These are phyloP conservation scores for Ellobium chinense DNA, from an alignment of 2,888 invertebrate genomes.

Conservation along the genomic window DNA sequence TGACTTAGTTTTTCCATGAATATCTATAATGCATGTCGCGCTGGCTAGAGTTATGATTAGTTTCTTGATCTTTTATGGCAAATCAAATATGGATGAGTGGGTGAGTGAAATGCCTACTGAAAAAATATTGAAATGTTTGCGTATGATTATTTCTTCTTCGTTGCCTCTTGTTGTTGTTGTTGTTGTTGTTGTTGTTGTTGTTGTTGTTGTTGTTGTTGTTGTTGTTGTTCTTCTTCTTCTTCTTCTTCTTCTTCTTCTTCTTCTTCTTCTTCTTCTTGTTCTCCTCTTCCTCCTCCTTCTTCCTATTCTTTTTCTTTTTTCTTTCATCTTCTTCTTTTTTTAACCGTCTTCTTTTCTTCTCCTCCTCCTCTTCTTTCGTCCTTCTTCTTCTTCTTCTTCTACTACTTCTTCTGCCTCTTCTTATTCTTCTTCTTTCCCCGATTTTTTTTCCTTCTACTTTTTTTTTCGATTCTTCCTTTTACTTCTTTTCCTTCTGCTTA, in stretches of 20 bases:
- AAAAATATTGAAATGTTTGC: too few species aligned
- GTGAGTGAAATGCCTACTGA: too few species aligned
- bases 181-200: not conserved
- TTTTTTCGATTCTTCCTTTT: not conserved
- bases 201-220: constrained; percentile 18
- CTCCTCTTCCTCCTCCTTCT: not conserved
- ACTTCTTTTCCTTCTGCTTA: not conserved
- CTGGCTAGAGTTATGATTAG: too few species aligned
- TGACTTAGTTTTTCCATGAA: too few species aligned
- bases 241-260: constrained; percentile 1
- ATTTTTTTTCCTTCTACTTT: not conserved
- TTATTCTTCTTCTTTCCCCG: not conserved
- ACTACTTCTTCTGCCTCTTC: not conserved
- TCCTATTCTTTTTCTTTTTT: not conserved
- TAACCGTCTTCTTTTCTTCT: constrained; percentile 2
- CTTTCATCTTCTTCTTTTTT: not conserved
- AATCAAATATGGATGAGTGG: too few species aligned
- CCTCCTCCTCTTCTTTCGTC: not conserved
- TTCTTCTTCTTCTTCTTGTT: constrained; percentile 7
- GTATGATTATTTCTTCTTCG: not conserved
- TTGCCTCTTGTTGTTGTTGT: not conserved
- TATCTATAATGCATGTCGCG: too few species aligned
- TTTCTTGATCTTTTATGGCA: too few species aligned
- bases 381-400: not conserved
- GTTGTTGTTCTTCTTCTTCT: constrained; percentile 13